Evolutionary conservation across 2,113 vertebrate genomes (phyloP).

Genomic region (Syngnathus floridae): DNA sequence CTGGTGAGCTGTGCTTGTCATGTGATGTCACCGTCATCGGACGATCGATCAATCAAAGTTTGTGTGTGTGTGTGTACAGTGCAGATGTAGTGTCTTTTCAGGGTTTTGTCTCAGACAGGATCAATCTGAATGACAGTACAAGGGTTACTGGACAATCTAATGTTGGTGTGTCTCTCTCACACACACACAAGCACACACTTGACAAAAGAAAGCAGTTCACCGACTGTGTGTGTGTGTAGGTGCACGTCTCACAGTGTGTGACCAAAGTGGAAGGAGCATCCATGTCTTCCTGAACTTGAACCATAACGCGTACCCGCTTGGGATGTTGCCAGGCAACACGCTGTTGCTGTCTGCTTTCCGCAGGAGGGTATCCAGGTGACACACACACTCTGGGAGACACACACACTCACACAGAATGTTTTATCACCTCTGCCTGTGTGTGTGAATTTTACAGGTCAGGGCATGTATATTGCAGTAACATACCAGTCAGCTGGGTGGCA

Average conservation of each 20-base stretch:
- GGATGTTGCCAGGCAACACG: constrained; percentile 75
- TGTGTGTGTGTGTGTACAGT: constrained; percentile 12
- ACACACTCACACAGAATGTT: no score
- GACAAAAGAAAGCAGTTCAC: background rate
- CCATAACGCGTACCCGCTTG: constrained; percentile 62
- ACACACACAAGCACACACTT: background rate
- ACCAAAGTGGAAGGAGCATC: constrained; percentile 50
- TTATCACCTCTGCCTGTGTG: constrained; percentile 1
- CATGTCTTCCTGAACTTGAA: constrained; percentile 71
- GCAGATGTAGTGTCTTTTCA: constrained; percentile 49
- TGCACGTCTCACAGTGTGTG: constrained; percentile 70
- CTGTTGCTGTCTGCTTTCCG: constrained; percentile 72
- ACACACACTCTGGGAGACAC: background rate
- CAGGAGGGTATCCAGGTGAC: constrained; percentile 62
- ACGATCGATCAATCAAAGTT: background rate
- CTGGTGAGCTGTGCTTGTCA: constrained; percentile 31
- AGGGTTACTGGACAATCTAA: background rate
- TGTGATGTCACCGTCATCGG: background rate
- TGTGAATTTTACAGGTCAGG: constrained; percentile 42
- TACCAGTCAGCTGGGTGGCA: constrained; percentile 36
- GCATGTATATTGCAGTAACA: constrained; percentile 41
- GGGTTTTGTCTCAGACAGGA: constrained; percentile 42
- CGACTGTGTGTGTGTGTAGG: constrained; percentile 15
- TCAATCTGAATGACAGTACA: constrained; percentile 18
- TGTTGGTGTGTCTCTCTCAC: constrained; percentile 9